Evolutionary conservation across 2,797 vertebrate species (phyloP), one percentile per base, ranked within the genome.

Genomic region (Pangasius djambal): DNA sequence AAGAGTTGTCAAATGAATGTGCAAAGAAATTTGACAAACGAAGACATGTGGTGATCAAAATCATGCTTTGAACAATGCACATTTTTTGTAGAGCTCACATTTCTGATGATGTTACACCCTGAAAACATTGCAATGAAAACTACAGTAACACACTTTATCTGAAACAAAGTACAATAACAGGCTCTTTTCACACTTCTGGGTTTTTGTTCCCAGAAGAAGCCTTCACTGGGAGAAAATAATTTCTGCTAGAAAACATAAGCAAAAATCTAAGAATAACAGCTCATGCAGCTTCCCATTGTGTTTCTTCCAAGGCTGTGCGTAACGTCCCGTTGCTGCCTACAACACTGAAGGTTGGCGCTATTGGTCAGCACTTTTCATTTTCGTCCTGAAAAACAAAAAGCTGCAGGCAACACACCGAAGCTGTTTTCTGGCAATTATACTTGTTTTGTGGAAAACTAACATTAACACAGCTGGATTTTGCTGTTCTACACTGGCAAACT

Each of bases 71-170:
- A 88, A 89, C 61, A 37, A 87, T 78, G 83, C 8, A 86, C 44
- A 59, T 74, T 89, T n/a, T 77, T 77, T 57, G 18, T 77, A 79
- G 50, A 34, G 48, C 89, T 93, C 89, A 67, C 77, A 91, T 89
- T 86, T 50, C 89, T 86, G 86, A 79, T 90, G 55, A 82, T 70
- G 70, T 88, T 81, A 86, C 81, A 37, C 75, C 52, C 86, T 89
- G 79, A 89, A 87, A 89, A 87, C 77, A 79, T 10, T 28, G 28
- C 55, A 55, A 72, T 40, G 55, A 52, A 87, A 79, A 79, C 72
- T 57, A 86, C 69, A 83, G 83, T 55, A 44, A 55, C 75, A 88
- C 93, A 93, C 94, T 94, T 55, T 55, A 55, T 55, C 92, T 92
- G 90, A 94, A 93, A 91, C 37, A 59, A 78, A 34, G 52, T 77